Evolutionary conservation across 2,888 invertebrate species (phyloP).

Genomic region (Petrophora chlorosata): DNA sequence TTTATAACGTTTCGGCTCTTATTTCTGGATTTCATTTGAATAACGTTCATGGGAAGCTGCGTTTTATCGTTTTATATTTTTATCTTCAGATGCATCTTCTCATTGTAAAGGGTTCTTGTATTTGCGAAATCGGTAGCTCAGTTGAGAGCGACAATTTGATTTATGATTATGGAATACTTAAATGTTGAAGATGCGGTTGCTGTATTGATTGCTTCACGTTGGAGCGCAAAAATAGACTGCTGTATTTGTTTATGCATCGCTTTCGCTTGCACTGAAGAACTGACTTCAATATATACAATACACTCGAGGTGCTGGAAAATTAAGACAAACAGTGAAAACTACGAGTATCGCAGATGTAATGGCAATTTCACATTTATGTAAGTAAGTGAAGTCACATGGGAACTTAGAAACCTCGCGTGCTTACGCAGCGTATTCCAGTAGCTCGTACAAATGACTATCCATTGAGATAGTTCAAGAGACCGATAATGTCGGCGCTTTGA

Average conservation of each 20-base stretch:
- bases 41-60: conserved; percentile 71
- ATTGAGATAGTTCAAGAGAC: conserved; percentile 62
- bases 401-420: conserved; percentile 23
- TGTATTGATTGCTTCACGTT: conserved; percentile 38
- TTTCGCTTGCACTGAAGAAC: background rate
- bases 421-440: conserved; percentile 62
- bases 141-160: conserved; percentile 30
- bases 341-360: no score
- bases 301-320: no score
- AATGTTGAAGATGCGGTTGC: conserved; percentile 51
- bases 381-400: conserved; percentile 8
- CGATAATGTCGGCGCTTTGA: conserved; percentile 74
- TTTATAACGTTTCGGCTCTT: conserved; percentile 71
- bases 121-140: conserved; percentile 41
- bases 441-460: conserved; percentile 64
- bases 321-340: background rate
- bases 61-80: conserved; percentile 34
- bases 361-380: background rate
- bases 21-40: conserved; percentile 61
- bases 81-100: conserved; percentile 14
- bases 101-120: conserved; percentile 29
- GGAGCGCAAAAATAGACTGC: conserved; percentile 24
- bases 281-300: no score
- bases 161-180: conserved; percentile 56
- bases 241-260: conserved; percentile 1